Percentiles rank a stretch among this genome's conserved stretches.
These are phyloP conservation scores for Amphiprion clarkii DNA, from an alignment of 2,797 vertebrate genomes.

Conservation along the genomic window DNA sequence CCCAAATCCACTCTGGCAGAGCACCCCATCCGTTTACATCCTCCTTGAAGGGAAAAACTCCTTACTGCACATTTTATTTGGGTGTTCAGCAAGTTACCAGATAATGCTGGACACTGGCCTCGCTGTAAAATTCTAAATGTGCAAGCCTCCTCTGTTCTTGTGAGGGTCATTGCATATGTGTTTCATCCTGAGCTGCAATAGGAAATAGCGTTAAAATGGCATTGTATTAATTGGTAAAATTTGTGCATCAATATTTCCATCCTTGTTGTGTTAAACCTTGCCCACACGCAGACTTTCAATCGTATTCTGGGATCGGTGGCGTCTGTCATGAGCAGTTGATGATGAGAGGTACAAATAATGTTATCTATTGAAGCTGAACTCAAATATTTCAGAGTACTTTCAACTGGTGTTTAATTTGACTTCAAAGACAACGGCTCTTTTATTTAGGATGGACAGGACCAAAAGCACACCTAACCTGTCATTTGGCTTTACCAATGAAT, in stretches of 20 bases:
- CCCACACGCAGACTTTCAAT: conserved; percentile 10
- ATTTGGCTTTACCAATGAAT: conserved; percentile 36
- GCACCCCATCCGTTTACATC: conserved; percentile 76
- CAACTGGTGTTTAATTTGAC: conserved; percentile 44
- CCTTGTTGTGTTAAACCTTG: conserved; percentile 14
- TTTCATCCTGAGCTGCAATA: conserved; percentile 22
- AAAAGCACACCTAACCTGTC: conserved; percentile 11
- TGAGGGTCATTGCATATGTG: neutral
- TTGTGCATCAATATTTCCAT: conserved; percentile 10
- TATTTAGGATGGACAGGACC: neutral
- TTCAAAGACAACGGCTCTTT: conserved; percentile 56
- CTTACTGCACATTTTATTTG: conserved; percentile 76
- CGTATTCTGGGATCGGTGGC: conserved; percentile 20
- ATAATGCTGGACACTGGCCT: conserved; percentile 54
- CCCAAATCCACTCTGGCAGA: conserved; percentile 81
- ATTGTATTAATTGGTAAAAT: conserved; percentile 7
- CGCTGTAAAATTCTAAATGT: conserved; percentile 48
- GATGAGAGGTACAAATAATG: conserved; percentile 41
- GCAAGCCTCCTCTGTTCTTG: conserved; percentile 18
- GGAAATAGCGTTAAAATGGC: conserved; percentile 7
- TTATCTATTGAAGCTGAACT: conserved; percentile 29
- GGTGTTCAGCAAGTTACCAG: conserved; percentile 71
- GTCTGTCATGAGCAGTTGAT: conserved; percentile 27
- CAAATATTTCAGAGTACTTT: conserved; percentile 34
- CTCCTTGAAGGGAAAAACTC: conserved; percentile 77